Percentiles rank a stretch among this genome's conserved stretches.
These are phyloP conservation scores for Galago senegalensis DNA, from an alignment of 2,797 vertebrate species.

Conservation along the genomic window DNA sequence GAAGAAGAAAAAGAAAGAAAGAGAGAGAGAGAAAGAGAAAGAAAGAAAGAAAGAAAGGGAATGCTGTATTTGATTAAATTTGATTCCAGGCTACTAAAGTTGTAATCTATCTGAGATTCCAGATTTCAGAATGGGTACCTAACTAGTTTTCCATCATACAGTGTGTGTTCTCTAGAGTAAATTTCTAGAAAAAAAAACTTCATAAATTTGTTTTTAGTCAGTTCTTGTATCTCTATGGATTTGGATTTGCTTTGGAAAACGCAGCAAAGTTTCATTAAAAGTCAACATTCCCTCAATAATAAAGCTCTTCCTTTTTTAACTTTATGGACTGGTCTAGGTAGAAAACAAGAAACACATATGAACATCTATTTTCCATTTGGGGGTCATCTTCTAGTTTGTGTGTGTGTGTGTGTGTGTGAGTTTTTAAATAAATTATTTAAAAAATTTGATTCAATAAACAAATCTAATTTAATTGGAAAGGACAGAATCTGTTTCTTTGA, in stretches of 20 bases:
- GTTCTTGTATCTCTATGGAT: neutral
- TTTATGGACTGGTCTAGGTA: neutral
- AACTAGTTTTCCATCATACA: neutral
- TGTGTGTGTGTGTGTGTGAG: neutral
- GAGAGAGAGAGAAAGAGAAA: too few relatives aligned
- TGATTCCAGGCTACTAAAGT: constrained; percentile 33
- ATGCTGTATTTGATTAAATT: neutral
- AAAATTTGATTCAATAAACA: neutral
- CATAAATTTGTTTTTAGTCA: neutral
- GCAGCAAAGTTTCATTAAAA: neutral
- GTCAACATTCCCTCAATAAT: neutral
- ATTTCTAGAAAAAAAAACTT: neutral
- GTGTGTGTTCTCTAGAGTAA: neutral
- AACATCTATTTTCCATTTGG: neutral
- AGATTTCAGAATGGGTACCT: constrained; percentile 1
- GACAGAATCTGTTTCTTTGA: constrained; percentile 59
- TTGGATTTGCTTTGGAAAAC: constrained; percentile 45
- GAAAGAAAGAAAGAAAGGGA: too few relatives aligned
- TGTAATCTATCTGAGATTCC: neutral
- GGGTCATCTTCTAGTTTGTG: neutral
- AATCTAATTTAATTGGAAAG: constrained; percentile 64
- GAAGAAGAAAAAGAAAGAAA: too few relatives aligned
- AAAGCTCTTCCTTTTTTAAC: neutral
- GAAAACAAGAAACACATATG: constrained; percentile 46
- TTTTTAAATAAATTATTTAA: constrained; percentile 20